phyloP scores from a whole-genome alignment of 2,888 invertebrate species.

The Drosophila antonietae region DNA sequence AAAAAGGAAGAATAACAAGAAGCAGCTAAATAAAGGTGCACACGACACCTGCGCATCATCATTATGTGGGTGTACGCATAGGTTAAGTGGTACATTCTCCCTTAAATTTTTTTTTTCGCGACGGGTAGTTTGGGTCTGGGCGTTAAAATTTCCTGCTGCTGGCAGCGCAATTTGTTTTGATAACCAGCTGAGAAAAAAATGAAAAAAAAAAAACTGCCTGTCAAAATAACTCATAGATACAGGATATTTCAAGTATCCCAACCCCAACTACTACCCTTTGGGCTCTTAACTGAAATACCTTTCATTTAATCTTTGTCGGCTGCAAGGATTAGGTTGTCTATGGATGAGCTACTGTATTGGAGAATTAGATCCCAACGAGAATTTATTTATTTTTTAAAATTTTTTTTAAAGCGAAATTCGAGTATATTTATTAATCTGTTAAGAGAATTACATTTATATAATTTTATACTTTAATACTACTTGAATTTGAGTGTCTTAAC shows the following conservation, averaged over 20 bases:
- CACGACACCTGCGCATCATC: conserved; percentile 78
- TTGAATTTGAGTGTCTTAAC: not conserved
- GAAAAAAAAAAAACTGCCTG: conserved; percentile 9
- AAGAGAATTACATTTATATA: not conserved
- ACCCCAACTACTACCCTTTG: conserved; percentile 1
- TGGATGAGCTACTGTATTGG: not conserved
- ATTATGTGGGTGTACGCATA: conserved; percentile 66
- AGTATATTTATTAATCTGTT: not conserved
- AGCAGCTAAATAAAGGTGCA: conserved; percentile 63
- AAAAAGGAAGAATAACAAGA: conserved; percentile 19
- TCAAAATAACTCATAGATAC: conserved; percentile 36
- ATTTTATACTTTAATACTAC: not conserved
- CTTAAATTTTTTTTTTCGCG: not conserved
- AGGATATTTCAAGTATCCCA: conserved; percentile 4
- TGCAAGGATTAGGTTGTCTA: not conserved
- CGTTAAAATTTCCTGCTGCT: conserved; percentile 67
- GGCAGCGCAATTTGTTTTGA: conserved; percentile 72
- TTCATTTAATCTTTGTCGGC: not conserved
- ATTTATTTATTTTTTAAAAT: not conserved
- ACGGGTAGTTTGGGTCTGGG: conserved; percentile 38
- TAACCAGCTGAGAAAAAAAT: conserved; percentile 38
- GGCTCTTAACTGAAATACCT: not conserved
- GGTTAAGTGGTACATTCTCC: conserved; percentile 58
- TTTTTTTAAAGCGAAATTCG: not conserved
- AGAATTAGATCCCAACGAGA: too few relatives aligned